Base-by-base conservation (phyloP, 2,113 vertebrate species). In the Leptosomus discolor region DNA sequence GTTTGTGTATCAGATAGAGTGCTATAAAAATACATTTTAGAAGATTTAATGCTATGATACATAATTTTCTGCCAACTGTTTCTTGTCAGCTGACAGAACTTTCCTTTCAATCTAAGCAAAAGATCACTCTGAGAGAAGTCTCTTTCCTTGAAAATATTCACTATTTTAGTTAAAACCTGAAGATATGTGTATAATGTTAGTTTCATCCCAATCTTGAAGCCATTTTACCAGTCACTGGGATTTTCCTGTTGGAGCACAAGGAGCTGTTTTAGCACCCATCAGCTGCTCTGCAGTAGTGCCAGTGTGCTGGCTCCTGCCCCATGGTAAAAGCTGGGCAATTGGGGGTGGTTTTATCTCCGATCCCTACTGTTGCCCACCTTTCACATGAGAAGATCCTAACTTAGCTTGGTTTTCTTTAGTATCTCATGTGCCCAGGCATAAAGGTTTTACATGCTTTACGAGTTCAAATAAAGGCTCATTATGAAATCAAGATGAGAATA, bases 1-100 rank as follows among this genome's bases (percentile, higher is more conserved):
- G 64, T 71, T 92, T 78, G 78, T 2, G 11, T n/a, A 89, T 94
- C 91, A 94, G 96, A 92, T 94, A 94, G 94, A 92, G 29, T 94
- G 83, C 69, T 94, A 71, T 80, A 88, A 93, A 94, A 94, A 94
- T 57, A 86, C 83, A 75, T 71, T 91, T 92, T 37, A 71, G 83
- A 82, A 89, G 69, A 94, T 91, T 92, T 95, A 92, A 29, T 53
- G 50, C 91, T 68, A 80, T 45, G 45, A 56, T 73, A 85, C 36
- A 68, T 30, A 11, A 41, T 64, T 93, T 85, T 91, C 88, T 80
- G 92, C 85, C 92, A 91, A 71, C 19, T 70, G 23, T 90, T 64
- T 78, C 39, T 85, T 86, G 85, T 75, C 80, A 78, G 24, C 48
- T 64, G 69, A 63, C 64, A 91, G 79, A 93, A 92, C 23, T 83